Percentiles rank a stretch among this genome's conserved stretches.
Conservation (phyloP, 2,113 vertebrate species). For the Alligator mississippiensis region DNA sequence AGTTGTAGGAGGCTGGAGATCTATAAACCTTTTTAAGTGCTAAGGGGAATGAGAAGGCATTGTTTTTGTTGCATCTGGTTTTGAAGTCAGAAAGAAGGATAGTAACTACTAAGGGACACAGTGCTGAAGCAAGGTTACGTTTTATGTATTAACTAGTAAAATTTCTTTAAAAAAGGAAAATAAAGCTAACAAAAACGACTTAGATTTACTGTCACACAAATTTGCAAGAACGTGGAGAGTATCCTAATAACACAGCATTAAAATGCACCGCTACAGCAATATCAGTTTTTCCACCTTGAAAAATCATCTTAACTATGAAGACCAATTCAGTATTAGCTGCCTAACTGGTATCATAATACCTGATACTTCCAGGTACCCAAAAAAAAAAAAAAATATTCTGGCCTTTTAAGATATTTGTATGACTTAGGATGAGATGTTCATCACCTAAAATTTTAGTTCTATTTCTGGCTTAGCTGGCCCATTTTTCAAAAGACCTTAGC, state of each 20-base stretch:
- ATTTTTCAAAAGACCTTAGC: not conserved
- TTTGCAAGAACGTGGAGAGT: not conserved
- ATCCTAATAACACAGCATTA: conserved; percentile 8
- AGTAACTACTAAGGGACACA: conserved; percentile 51
- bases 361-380: not conserved
- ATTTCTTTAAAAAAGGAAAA: conserved; percentile 67
- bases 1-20: conserved; percentile 81
- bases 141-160: conserved; percentile 74
- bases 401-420: not conserved
- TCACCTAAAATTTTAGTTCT: not conserved
- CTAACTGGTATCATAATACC: not conserved
- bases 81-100: conserved; percentile 57
- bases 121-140: conserved; percentile 52
- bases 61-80: conserved; percentile 68
- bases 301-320: not conserved
- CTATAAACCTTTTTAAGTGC: conserved; percentile 82
- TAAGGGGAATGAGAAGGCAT: conserved; percentile 59
- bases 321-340: not conserved
- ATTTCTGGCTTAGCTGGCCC: not conserved
- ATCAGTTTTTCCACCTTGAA: not conserved
- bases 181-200: conserved; percentile 62
- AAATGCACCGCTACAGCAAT: conserved; percentile 16
- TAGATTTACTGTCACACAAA: conserved; percentile 42
- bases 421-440: not conserved
- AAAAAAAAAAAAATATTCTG: not conserved